These are phyloP conservation scores for Zeus faber DNA, from an alignment of 2,113 vertebrate species.

Conservation along the genomic window DNA sequence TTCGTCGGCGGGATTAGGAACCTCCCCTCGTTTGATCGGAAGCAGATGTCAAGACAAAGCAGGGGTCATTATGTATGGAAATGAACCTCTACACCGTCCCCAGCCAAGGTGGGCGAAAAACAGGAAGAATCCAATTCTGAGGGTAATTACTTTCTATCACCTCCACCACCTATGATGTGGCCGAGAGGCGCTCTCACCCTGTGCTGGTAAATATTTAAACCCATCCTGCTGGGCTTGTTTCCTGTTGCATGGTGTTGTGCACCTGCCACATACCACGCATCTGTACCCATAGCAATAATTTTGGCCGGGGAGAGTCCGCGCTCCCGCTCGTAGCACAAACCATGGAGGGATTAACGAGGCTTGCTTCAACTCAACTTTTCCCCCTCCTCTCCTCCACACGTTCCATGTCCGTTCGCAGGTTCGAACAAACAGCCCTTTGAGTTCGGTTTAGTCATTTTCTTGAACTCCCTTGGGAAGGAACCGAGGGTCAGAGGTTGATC, in stretches of 20 bases:
- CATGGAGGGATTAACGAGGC: too few relatives aligned
- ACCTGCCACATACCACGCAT: not conserved
- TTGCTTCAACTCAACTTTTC: too few relatives aligned
- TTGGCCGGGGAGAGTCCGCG: not conserved
- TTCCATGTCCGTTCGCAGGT: too few relatives aligned
- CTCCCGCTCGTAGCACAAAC: not conserved
- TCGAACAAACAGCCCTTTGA: too few relatives aligned
- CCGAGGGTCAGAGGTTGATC: not conserved
- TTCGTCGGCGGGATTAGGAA: constrained; percentile 4
- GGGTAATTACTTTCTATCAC: constrained; percentile 19
- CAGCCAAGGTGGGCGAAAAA: constrained; percentile 18
- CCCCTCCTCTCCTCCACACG: too few relatives aligned
- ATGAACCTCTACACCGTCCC: constrained; percentile 7
- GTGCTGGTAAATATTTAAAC: constrained; percentile 41
- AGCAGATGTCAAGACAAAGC: not conserved
- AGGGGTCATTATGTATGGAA: constrained; percentile 5
- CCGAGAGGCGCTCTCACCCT: constrained; percentile 26
- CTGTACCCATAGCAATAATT: not conserved
- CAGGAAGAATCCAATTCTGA: constrained; percentile 23
- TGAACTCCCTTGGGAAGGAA: too few relatives aligned
- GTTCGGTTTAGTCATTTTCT: too few relatives aligned
- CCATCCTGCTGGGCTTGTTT: constrained; percentile 11
- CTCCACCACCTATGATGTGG: not conserved
- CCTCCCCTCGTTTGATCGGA: constrained; percentile 1
- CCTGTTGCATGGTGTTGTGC: constrained; percentile 8